Conservation (phyloP, 92 coral and sea anemone species). For the Zoanthus sansibaricus region DNA sequence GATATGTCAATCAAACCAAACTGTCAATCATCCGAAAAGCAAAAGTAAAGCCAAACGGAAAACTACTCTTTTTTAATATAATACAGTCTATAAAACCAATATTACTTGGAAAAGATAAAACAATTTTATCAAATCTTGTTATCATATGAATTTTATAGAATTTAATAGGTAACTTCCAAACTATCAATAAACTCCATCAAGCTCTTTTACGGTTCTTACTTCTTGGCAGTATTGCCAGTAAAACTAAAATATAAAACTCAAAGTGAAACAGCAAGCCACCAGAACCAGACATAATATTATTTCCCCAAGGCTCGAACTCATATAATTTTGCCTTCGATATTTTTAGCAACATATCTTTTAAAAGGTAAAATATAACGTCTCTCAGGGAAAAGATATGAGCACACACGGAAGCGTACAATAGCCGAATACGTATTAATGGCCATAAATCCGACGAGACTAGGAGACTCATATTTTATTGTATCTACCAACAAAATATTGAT, state of each 20-base stretch:
- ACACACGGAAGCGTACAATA: not conserved
- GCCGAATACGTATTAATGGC: not conserved
- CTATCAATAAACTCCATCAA: not conserved
- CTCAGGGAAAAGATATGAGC: not conserved
- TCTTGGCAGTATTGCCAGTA: too few species aligned
- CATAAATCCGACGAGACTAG: not conserved
- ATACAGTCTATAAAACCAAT: not conserved
- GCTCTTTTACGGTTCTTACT: not conserved
- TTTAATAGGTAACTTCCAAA: too few species aligned
- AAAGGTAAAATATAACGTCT: too few species aligned
- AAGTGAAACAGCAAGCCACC: too few species aligned
- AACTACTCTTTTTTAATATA: not conserved
- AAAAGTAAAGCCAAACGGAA: not conserved
- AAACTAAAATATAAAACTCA: too few species aligned
- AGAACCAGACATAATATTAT: too few species aligned
- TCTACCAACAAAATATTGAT: not conserved
- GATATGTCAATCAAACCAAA: slow-evolving; percentile 17
- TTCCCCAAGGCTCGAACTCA: too few species aligned
- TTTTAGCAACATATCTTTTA: too few species aligned
- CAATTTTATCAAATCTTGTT: not conserved
- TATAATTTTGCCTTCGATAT: too few species aligned
- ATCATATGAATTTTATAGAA: not conserved
- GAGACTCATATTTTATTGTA: not conserved
- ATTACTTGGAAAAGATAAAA: not conserved
- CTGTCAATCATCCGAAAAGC: not conserved